phyloP scores from a whole-genome alignment of 2,888 invertebrate species.

The Trissolcus japonicus region DNA sequence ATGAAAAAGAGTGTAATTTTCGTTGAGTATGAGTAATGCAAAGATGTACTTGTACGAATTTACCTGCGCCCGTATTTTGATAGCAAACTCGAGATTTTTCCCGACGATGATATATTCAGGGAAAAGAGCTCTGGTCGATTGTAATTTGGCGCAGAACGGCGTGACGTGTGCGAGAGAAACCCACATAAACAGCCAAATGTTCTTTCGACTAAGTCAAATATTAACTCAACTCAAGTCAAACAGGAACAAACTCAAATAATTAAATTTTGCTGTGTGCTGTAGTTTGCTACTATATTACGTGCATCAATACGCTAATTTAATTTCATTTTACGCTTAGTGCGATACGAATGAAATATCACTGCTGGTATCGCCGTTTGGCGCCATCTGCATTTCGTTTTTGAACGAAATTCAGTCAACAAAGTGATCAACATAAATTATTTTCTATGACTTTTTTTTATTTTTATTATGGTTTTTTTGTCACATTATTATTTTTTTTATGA shows the following conservation, averaged over 20 bases:
- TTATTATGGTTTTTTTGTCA: too few relatives aligned
- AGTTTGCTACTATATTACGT: conserved; percentile 34
- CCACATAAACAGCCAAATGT: conserved; percentile 31
- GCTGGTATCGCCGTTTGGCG: conserved; percentile 3
- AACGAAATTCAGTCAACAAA: too few relatives aligned
- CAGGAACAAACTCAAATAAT: conserved; percentile 52
- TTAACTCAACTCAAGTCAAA: conserved; percentile 47
- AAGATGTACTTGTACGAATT: too few relatives aligned
- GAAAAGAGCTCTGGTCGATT: too few relatives aligned
- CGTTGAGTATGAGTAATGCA: too few relatives aligned
- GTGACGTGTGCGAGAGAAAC: conserved; percentile 10
- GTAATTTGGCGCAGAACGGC: background rate
- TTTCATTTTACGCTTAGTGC: conserved; percentile 35
- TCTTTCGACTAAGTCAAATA: conserved; percentile 40
- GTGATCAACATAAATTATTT: too few relatives aligned
- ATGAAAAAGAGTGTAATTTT: too few relatives aligned
- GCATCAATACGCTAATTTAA: conserved; percentile 50
- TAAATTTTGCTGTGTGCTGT: conserved; percentile 34
- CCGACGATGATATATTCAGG: too few relatives aligned
- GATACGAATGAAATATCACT: conserved; percentile 17
- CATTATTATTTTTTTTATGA: too few relatives aligned
- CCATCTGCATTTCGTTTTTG: too few relatives aligned
- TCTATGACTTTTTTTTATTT: too few relatives aligned
- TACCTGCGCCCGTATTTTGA: background rate
- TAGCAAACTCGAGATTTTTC: background rate